Evolutionary conservation across 2,113 vertebrate species (phyloP).

Genomic region (Nansenia antarctica): DNA sequence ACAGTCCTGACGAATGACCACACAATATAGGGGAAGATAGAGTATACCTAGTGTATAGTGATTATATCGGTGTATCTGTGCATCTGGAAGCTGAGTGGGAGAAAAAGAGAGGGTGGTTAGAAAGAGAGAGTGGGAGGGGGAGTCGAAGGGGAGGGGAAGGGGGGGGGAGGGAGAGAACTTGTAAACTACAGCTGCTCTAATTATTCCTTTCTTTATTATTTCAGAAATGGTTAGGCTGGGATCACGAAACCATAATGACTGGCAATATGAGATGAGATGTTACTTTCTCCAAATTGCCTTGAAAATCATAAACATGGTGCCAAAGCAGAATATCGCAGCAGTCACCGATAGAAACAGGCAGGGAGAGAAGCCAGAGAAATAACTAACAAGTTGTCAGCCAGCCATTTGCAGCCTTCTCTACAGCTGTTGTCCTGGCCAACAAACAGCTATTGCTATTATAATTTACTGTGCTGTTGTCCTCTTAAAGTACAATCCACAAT

Average conservation of each 20-base stretch:
- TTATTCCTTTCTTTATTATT: not conserved
- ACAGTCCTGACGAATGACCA: not conserved
- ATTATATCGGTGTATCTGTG: too few relatives aligned
- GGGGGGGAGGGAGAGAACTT: not conserved
- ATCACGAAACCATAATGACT: not conserved
- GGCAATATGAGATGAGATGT: conserved; percentile 5
- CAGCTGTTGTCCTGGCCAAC: not conserved
- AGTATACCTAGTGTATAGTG: too few relatives aligned
- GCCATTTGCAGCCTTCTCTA: not conserved
- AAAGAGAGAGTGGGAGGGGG: not conserved
- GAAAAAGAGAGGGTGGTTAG: not conserved
- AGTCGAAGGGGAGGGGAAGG: not conserved
- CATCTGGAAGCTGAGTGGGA: not conserved
- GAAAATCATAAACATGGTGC: conserved; percentile 39
- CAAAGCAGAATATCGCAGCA: conserved; percentile 26
- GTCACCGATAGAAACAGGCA: conserved; percentile 10
- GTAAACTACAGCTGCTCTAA: not conserved
- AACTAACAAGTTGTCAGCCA: not conserved
- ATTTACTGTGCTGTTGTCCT: not conserved
- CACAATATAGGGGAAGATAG: not conserved
- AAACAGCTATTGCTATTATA: not conserved
- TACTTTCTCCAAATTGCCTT: conserved; percentile 32
- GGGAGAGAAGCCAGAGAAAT: conserved; percentile 10
- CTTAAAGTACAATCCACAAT: not conserved
- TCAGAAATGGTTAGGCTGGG: not conserved